These are phyloP conservation scores for Dufourea novaeangliae DNA, from an alignment of 1,140 invertebrate species.

Conservation along the genomic window DNA sequence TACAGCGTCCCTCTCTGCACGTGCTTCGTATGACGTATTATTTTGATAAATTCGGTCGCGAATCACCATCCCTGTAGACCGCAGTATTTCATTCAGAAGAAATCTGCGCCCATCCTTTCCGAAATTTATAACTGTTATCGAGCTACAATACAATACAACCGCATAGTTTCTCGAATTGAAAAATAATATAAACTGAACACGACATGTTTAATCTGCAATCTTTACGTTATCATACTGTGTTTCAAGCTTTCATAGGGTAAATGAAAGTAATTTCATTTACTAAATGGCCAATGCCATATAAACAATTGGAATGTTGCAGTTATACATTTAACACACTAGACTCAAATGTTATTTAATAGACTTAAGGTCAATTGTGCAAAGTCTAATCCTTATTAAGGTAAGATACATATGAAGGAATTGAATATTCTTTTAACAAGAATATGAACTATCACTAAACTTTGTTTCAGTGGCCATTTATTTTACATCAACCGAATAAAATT, in stretches of 20 bases:
- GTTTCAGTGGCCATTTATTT: no score
- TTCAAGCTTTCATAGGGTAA: background rate
- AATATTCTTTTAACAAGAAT: no score
- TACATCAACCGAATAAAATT: no score
- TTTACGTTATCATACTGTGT: background rate
- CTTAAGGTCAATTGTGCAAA: no score
- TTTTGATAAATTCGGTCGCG: constrained; percentile 13
- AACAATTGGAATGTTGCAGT: no score
- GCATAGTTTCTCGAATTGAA: background rate
- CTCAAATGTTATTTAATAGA: no score
- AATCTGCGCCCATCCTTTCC: constrained; percentile 2
- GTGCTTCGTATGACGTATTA: background rate
- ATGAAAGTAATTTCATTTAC: background rate
- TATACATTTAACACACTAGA: no score
- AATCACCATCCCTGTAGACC: constrained; percentile 1
- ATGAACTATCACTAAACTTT: no score
- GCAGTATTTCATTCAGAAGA: constrained; percentile 9
- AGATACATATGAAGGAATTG: no score
- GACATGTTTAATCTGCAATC: background rate
- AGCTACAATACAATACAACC: background rate
- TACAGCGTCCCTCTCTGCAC: background rate
- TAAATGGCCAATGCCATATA: no score
- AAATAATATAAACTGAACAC: background rate
- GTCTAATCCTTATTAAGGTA: no score
- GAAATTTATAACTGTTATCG: constrained; percentile 14